These are phyloP conservation scores for Rhynchophorus ferrugineus DNA, from an alignment of 1,140 invertebrate genomes.

Conservation along the genomic window DNA sequence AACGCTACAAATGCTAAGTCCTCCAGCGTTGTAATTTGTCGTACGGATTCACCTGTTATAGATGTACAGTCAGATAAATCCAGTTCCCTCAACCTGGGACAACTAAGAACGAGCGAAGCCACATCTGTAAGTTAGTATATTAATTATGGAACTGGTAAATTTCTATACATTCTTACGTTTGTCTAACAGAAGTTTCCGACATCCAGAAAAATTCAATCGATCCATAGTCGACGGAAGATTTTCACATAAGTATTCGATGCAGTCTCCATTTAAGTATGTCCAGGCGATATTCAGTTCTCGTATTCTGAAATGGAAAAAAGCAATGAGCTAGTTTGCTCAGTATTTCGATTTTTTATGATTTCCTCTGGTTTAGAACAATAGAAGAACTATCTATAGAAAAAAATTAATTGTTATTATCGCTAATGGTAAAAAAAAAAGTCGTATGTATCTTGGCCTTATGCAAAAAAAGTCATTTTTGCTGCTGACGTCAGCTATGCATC, in stretches of 20 bases:
- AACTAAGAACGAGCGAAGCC: constrained; percentile 52
- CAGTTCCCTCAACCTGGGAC: constrained; percentile 67
- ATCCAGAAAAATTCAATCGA: constrained; percentile 74
- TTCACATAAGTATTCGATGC: constrained; percentile 54
- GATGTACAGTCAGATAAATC: constrained; percentile 80
- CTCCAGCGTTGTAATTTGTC: constrained; percentile 53
- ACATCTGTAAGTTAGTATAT: constrained; percentile 52
- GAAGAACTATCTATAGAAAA: no score
- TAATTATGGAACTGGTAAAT: background rate
- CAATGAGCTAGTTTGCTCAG: no score
- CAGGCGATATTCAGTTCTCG: constrained; percentile 73
- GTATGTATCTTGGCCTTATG: no score
- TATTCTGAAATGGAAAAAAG: constrained; percentile 47
- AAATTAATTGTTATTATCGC: no score
- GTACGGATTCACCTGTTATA: constrained; percentile 53
- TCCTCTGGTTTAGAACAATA: no score
- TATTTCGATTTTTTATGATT: no score
- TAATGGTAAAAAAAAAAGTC: no score
- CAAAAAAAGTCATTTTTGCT: no score
- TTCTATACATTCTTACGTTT: constrained; percentile 50
- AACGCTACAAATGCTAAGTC: constrained; percentile 75
- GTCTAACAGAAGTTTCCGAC: constrained; percentile 64
- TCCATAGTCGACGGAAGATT: constrained; percentile 56
- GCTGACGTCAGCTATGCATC: no score
- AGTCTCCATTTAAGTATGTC: constrained; percentile 58